Base-by-base conservation (phyloP, 2,797 vertebrate genomes). In the Ceyx erithaca region DNA sequence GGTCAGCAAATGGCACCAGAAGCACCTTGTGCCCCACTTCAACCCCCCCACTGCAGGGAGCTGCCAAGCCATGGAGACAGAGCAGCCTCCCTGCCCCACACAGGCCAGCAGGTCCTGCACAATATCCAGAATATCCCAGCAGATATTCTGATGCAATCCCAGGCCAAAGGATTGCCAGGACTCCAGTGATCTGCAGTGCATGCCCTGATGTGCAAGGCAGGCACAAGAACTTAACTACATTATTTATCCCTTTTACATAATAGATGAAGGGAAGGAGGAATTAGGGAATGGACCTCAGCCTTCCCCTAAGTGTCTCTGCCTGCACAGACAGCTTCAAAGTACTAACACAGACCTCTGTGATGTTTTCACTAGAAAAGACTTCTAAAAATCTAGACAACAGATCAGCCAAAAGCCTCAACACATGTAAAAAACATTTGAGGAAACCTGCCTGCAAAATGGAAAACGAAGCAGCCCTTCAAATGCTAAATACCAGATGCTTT, bases 361-460 rank as follows among this genome's bases (percentile, higher is more conserved):
- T 48, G 41, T 33, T 90, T 89, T 58, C 67, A 76, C 67, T 52
- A 67, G 51, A 70, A 71, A 82, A 87, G 18, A 87, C 37, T 90
- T 49, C 40, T 46, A 80, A 88, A 93, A 88, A 90, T 52, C 76
- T 61, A 90, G 84, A 63, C 41, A 86, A 79, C 67, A 93, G 54
- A 90, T 64, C 49, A 49, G 89, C 57, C 76, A 78, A 95, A 85
- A 78, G 75, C 66, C 33, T 75, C 66, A 85, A 73, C 69, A 90
- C 75, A 67, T 75, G 75, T 33, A 88, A 90, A 95, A 95, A 91
- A 43, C 62, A 49, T 87, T 82, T 91, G 76, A 71, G 73, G 86
- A 93, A 35, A 35, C 57, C 35, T 79, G 78, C 43, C 73, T 81
- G 80, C 68, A 93, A 90, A 91, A 90, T 4, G 18, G 77, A 92